phyloP scores from a whole-genome alignment of 64 coral and sea anemone species.

The Hydrozoanthus tunicans region DNA sequence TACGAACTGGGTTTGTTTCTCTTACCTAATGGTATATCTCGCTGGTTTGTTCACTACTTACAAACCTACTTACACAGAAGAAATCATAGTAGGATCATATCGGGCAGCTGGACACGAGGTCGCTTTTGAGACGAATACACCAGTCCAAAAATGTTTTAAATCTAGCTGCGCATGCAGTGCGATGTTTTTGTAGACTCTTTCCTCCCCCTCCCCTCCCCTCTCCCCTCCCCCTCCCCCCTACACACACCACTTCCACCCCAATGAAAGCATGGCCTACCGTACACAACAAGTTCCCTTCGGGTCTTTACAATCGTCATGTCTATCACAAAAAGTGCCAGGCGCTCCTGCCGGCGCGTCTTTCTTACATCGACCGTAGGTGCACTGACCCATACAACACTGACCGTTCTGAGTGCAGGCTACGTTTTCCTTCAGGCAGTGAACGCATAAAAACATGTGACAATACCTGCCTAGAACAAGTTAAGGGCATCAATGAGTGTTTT shows the following conservation, averaged over 20 bases:
- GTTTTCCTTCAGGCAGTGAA: conserved; percentile 98
- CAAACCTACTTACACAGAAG: too few relatives aligned
- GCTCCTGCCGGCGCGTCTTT: conserved; percentile 82
- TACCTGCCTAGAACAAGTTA: conserved; percentile 85
- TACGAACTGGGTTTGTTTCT: too few relatives aligned
- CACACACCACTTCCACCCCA: background rate
- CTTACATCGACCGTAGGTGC: conserved; percentile 97
- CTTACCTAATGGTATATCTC: too few relatives aligned
- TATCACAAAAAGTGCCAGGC: conserved; percentile 98
- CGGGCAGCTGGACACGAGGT: too few relatives aligned
- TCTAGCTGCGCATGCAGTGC: too few relatives aligned
- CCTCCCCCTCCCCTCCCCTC: too few relatives aligned
- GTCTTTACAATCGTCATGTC: conserved; percentile 97
- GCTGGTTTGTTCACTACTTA: too few relatives aligned
- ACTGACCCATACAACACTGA: conserved; percentile 95
- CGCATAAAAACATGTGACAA: conserved; percentile 99
- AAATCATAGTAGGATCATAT: too few relatives aligned
- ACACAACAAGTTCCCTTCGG: conserved; percentile 98
- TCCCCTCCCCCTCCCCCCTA: background rate
- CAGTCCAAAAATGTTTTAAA: too few relatives aligned
- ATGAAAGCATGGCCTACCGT: conserved; percentile 35
- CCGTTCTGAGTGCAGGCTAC: conserved; percentile 99
- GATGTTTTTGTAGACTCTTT: background rate
- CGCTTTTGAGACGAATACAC: too few relatives aligned
- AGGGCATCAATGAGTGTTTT: conserved; percentile 50